These are phyloP conservation scores for Gorsachius magnificus DNA, from an alignment of 2,797 vertebrate genomes.

Conservation along the genomic window DNA sequence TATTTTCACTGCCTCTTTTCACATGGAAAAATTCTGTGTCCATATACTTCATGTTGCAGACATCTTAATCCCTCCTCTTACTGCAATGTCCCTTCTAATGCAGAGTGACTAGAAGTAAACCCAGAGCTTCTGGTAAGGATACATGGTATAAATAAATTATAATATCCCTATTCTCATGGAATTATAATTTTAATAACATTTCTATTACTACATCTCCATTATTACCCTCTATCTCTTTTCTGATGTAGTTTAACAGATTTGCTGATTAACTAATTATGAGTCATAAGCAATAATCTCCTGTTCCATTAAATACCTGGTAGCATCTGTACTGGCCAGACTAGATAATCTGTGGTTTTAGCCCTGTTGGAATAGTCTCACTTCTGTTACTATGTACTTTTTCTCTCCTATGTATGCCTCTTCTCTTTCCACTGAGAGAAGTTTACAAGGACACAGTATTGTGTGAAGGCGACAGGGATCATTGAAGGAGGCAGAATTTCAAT, in stretches of 20 bases:
- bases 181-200: neutral
- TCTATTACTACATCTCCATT: neutral
- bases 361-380: neutral
- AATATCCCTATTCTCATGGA: neutral
- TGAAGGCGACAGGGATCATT: neutral
- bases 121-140: neutral
- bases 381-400: neutral
- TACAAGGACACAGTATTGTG: neutral
- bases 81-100: neutral
- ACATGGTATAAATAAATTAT: neutral
- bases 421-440: neutral
- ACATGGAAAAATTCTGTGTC: neutral
- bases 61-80: neutral
- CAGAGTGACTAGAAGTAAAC: neutral
- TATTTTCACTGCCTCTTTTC: neutral
- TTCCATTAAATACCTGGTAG: neutral
- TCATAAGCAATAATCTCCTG: neutral
- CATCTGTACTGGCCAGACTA: neutral
- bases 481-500: neutral
- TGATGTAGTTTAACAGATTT: neutral
- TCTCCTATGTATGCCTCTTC: accelerated
- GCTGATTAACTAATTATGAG: neutral
- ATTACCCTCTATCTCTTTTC: neutral
- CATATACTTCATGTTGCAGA: neutral
- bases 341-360: neutral